Conservation (phyloP, 1,140 invertebrate genomes). For the Contarinia nasturtii region DNA sequence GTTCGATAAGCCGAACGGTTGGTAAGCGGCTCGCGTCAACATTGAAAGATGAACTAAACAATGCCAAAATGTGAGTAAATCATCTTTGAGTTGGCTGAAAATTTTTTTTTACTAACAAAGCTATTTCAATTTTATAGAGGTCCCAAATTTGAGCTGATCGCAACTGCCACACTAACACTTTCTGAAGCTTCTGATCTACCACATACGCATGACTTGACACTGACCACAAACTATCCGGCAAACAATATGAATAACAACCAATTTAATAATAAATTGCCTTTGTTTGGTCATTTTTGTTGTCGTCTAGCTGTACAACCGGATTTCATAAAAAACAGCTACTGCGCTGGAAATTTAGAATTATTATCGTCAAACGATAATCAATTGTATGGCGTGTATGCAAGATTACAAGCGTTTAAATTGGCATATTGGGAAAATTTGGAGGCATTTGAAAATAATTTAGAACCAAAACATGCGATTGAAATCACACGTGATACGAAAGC, state of each 20-base stretch:
- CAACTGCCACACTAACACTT: constrained; percentile 37
- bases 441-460: constrained; percentile 15
- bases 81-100: background rate
- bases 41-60: constrained; percentile 31
- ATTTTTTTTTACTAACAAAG: constrained; percentile 1
- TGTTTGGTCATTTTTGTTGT: constrained; percentile 58
- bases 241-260: background rate
- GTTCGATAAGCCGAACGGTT: constrained; percentile 45
- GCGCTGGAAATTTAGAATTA: constrained; percentile 31
- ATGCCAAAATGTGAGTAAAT: constrained; percentile 26
- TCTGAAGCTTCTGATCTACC: constrained; percentile 36
- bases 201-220: constrained; percentile 28
- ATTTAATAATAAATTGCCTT: constrained; percentile 36
- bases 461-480: constrained; percentile 20
- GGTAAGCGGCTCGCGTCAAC: constrained; percentile 39
- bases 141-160: constrained; percentile 48
- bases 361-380: constrained; percentile 13
- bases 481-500: constrained; percentile 2
- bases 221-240: constrained; percentile 7
- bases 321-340: constrained; percentile 32
- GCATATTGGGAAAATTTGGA: constrained; percentile 24
- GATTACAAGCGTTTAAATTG: constrained; percentile 18
- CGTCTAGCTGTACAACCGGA: constrained; percentile 46
- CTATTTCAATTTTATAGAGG: constrained; percentile 24
- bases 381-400: constrained; percentile 16